phyloP scores from a whole-genome alignment of 2,888 invertebrate genomes.

The Enchytraeus crypticus region DNA sequence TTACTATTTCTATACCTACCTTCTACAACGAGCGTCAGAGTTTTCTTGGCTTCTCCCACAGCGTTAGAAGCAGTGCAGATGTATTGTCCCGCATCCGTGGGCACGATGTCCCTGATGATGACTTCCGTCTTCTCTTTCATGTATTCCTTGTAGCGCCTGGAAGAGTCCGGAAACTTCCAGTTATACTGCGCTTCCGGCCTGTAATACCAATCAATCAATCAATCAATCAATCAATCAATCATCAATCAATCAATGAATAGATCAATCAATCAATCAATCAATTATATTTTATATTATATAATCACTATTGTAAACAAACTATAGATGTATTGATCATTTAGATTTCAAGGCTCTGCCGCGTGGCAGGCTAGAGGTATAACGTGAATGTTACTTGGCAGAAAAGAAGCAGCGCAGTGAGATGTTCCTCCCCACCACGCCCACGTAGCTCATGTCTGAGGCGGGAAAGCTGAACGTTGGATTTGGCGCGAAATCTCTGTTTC shows the following conservation, averaged over 20 bases:
- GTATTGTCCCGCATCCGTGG: slow-evolving; percentile 3
- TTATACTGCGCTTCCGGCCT: background rate
- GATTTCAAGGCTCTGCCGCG: too few relatives aligned
- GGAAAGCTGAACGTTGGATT: too few relatives aligned
- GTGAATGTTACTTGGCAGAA: background rate
- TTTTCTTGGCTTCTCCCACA: background rate
- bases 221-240: too few relatives aligned
- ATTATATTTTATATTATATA: too few relatives aligned
- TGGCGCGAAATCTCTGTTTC: too few relatives aligned
- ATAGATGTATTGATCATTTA: too few relatives aligned
- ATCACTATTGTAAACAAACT: too few relatives aligned
- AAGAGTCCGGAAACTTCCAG: background rate
- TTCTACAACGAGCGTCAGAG: background rate
- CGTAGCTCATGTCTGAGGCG: background rate
- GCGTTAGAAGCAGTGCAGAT: background rate
- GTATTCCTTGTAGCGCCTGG: background rate
- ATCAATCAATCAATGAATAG: too few relatives aligned
- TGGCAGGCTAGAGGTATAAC: too few relatives aligned
- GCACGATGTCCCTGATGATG: background rate
- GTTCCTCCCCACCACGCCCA: background rate
- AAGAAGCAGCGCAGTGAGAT: slow-evolving; percentile 5
- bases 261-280: too few relatives aligned
- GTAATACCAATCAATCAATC: too few relatives aligned
- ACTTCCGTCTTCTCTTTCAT: background rate
- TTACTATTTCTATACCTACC: too few relatives aligned